Conservation (phyloP, 2,888 invertebrate genomes). For the Vesta saturnalis region DNA sequence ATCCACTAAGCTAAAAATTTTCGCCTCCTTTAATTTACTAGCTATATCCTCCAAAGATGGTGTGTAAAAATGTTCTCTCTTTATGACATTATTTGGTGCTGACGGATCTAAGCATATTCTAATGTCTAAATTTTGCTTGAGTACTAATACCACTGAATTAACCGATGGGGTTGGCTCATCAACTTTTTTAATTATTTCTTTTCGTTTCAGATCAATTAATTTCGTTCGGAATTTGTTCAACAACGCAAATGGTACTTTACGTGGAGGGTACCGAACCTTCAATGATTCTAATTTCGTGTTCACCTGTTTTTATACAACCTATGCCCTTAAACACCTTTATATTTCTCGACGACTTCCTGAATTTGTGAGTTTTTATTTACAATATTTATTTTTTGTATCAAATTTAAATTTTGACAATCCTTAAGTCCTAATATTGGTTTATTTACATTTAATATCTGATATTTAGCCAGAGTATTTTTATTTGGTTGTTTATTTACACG, state of each 20-base stretch:
- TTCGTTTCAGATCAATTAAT: not conserved
- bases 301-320: slow-evolving; percentile 5
- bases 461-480: too few species aligned
- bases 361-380: not conserved
- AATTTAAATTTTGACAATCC: not conserved
- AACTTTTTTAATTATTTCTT: slow-evolving; percentile 14
- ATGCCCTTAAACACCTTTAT: slow-evolving; percentile 11
- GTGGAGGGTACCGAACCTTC: not conserved
- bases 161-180: slow-evolving; percentile 23
- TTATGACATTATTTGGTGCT: slow-evolving; percentile 16
- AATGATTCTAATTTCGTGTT: not conserved
- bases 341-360: not conserved
- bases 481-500: not conserved
- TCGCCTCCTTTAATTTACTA: slow-evolving; percentile 11
- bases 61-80: slow-evolving; percentile 21
- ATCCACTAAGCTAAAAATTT: slow-evolving; percentile 4
- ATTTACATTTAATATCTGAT: too few species aligned
- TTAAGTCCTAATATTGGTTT: not conserved
- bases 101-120: slow-evolving; percentile 23
- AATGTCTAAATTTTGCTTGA: slow-evolving; percentile 13
- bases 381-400: not conserved
- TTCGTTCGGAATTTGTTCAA: not conserved
- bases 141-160: slow-evolving; percentile 14
- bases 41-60: slow-evolving; percentile 11
- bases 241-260: slow-evolving; percentile 15